Evolutionary conservation across 2,113 vertebrate genomes (phyloP), one percentile per base, ranked within the genome.

Genomic region (Thomomys bottae): DNA sequence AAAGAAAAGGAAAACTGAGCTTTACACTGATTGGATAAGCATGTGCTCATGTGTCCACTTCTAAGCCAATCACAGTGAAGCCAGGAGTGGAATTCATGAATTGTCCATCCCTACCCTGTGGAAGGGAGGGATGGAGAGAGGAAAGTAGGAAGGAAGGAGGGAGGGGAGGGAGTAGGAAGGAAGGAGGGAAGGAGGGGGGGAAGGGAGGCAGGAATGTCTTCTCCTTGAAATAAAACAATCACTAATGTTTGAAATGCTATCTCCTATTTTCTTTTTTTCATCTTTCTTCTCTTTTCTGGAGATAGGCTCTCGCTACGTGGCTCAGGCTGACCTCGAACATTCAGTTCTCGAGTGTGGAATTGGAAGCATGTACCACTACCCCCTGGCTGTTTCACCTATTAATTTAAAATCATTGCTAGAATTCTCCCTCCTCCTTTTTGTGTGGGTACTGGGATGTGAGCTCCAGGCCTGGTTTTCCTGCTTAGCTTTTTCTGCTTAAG

Each of bases 41-140:
- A 75, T 54, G 21, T 10, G 59, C 83, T 71, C 93, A 94, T 45
- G 10, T 91, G 93, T 6, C n/a, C 75, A 28, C 42, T 9, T 75
- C 59, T 30, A 8, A 77, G 4, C 79, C 79, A 91, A 88, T 91
- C 64, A 79, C 26, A 0, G 26, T 17, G 66, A 36, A 28, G 17
- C 34, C 57, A 30, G 24, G 28, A 40, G 38, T 6, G 42, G 57
- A 6, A 0, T 20, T 3, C 71, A 61, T 12, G 5, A 49, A 68
- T 34, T 17, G 64, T 18, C 73, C 57, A 20, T 30, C 32, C 49
- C 61, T 40, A 10, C 36, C 24, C 1, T 11, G 57, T 28, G 49
- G 9, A 32, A 1, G 20, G 45, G 3, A 36, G n/a, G 8, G 11
- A n/a, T 17, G 9, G 23, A 12, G 66, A 21, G 57, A 21, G 68